Evolutionary conservation across 2,113 vertebrate species (phyloP).

Genomic region (Neodontobutis hainanensis): DNA sequence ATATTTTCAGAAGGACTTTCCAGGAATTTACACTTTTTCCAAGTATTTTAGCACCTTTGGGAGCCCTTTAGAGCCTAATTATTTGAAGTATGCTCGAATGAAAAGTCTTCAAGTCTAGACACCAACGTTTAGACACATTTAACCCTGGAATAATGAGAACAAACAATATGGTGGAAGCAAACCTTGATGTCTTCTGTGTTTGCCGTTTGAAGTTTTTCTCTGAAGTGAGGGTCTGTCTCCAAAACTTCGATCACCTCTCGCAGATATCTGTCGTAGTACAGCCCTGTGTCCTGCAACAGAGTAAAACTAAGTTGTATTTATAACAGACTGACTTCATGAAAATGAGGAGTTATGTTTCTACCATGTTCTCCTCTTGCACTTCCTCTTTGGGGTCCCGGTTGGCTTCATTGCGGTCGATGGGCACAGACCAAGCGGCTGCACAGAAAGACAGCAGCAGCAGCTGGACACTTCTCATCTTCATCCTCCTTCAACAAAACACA

Average conservation of each 20-base stretch:
- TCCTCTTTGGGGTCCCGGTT: constrained; percentile 61
- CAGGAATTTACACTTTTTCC: no score
- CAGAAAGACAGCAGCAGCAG: constrained; percentile 68
- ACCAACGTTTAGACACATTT: no score
- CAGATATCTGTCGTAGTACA: constrained; percentile 91
- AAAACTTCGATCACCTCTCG: constrained; percentile 90
- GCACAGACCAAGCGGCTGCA: constrained; percentile 66
- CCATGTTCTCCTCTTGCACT: constrained; percentile 73
- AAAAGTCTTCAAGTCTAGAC: no score
- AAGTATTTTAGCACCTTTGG: no score
- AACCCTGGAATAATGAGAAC: not conserved
- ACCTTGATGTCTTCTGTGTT: constrained; percentile 94
- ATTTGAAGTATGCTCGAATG: no score
- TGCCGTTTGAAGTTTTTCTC: constrained; percentile 89
- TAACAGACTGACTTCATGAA: no score
- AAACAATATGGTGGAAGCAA: not conserved
- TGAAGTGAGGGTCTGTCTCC: constrained; percentile 91
- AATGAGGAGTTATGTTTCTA: constrained; percentile 31
- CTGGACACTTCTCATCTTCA: constrained; percentile 51
- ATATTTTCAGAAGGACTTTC: no score
- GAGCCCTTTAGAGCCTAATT: no score
- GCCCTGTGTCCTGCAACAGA: constrained; percentile 84
- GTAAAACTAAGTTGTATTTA: no score
- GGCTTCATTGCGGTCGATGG: constrained; percentile 72
- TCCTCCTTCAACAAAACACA: constrained; percentile 50